Evolutionary conservation across 1,140 invertebrate species (phyloP).

Genomic region (Choristoneura fumiferana): DNA sequence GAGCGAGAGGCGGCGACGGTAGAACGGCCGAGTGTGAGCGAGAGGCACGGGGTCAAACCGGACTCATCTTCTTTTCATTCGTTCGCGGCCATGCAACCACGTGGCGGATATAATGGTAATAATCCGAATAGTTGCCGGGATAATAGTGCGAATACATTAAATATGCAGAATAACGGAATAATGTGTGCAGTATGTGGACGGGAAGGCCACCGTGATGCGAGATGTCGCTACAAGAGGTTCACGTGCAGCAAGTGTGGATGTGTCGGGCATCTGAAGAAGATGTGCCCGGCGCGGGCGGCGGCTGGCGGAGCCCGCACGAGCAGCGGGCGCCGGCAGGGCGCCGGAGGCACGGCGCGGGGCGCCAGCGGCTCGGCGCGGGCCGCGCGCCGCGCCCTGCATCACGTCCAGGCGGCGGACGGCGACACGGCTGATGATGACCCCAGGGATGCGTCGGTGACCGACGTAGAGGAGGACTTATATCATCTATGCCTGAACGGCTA

Average conservation of each 20-base stretch:
- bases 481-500: slow-evolving; percentile 9
- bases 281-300: slow-evolving; percentile 19
- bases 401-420: too few species aligned
- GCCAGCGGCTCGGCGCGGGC: not conserved
- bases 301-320: not conserved
- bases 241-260: not conserved
- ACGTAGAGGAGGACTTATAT: too few species aligned
- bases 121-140: too few species aligned
- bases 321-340: not conserved
- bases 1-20: slow-evolving; percentile 25
- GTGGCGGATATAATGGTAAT: not conserved
- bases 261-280: not conserved
- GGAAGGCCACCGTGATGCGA: not conserved
- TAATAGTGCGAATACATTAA: too few species aligned
- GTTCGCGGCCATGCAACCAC: not conserved
- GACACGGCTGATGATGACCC: not conserved
- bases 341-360: not conserved
- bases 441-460: slow-evolving; percentile 8
- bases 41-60: not conserved
- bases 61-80: too few species aligned
- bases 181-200: not conserved
- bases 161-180: too few species aligned
- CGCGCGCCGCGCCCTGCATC: too few species aligned
- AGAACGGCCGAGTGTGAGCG: not conserved
- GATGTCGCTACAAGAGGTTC: not conserved